Percentiles rank a stretch among this genome's conserved stretches.
phyloP scores from a whole-genome alignment of 2,113 vertebrate species.

The Recurvirostra avosetta region DNA sequence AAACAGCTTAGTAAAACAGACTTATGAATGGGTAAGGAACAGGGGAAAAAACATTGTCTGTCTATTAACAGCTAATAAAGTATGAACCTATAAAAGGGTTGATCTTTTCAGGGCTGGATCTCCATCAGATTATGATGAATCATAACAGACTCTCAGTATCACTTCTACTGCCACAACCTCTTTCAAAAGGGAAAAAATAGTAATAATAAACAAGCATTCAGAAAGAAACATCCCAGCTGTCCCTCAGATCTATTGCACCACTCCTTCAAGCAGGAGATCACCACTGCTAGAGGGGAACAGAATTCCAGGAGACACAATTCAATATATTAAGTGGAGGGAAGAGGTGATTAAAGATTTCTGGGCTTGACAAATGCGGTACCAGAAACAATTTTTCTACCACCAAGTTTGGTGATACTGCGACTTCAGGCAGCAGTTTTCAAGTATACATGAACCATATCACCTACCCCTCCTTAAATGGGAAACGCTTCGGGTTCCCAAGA shows the following conservation, averaged over 20 bases:
- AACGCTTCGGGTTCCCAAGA: slow-evolving; percentile 87
- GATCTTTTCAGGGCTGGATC: neutral
- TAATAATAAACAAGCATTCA: neutral
- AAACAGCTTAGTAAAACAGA: neutral
- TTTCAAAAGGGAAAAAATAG: neutral
- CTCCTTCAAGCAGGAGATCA: neutral
- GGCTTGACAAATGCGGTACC: neutral
- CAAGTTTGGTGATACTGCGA: neutral
- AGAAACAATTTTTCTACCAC: neutral
- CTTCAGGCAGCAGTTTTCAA: neutral
- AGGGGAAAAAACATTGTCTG: neutral
- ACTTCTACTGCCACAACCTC: neutral
- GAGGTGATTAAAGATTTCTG: neutral
- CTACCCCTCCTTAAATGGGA: slow-evolving; percentile 86
- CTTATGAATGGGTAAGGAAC: neutral
- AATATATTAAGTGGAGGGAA: neutral
- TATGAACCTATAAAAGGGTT: neutral
- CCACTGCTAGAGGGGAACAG: neutral
- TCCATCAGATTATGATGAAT: neutral
- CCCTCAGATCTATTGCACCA: neutral
- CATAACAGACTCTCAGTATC: neutral
- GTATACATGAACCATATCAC: neutral
- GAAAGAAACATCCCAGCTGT: neutral
- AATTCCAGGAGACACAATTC: neutral
- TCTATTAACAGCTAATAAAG: neutral